phyloP scores from a whole-genome alignment of 2,888 invertebrate species.

The Spisula solida region DNA sequence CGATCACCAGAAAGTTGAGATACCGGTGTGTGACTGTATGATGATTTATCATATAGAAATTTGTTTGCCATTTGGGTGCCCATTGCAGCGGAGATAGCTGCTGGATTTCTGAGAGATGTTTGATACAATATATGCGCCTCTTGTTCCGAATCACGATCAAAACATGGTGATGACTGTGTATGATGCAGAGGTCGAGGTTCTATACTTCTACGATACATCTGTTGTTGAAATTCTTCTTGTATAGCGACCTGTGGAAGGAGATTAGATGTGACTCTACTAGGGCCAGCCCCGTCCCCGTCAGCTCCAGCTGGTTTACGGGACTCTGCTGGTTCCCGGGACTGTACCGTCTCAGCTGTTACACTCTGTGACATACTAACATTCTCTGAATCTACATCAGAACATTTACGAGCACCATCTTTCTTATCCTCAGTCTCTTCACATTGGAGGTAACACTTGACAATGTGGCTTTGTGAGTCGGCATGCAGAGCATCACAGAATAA shows the following conservation, averaged over 20 bases:
- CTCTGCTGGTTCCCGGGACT: not conserved
- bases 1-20: not conserved
- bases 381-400: not conserved
- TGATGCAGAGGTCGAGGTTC: slow-evolving; percentile 44
- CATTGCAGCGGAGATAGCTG: slow-evolving; percentile 35
- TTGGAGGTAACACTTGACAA: slow-evolving; percentile 77
- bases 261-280: not conserved
- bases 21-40: not conserved
- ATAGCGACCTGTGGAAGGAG: slow-evolving; percentile 42
- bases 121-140: slow-evolving; percentile 58
- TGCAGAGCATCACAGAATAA: slow-evolving; percentile 81
- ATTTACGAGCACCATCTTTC: not conserved
- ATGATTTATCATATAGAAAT: not conserved
- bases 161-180: slow-evolving; percentile 24
- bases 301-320: not conserved
- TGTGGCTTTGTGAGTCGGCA: slow-evolving; percentile 78
- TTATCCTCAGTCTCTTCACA: slow-evolving; percentile 39
- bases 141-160: slow-evolving; percentile 38
- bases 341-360: not conserved
- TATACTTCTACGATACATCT: slow-evolving; percentile 61
- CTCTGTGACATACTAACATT: not conserved
- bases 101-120: slow-evolving; percentile 51
- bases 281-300: slow-evolving; percentile 21
- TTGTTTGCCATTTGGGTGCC: not conserved
- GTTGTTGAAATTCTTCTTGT: slow-evolving; percentile 63